Evolutionary conservation across 2,797 vertebrate species (phyloP), one percentile per base, ranked within the genome.

Genomic region (Rhinophrynus dorsalis): DNA sequence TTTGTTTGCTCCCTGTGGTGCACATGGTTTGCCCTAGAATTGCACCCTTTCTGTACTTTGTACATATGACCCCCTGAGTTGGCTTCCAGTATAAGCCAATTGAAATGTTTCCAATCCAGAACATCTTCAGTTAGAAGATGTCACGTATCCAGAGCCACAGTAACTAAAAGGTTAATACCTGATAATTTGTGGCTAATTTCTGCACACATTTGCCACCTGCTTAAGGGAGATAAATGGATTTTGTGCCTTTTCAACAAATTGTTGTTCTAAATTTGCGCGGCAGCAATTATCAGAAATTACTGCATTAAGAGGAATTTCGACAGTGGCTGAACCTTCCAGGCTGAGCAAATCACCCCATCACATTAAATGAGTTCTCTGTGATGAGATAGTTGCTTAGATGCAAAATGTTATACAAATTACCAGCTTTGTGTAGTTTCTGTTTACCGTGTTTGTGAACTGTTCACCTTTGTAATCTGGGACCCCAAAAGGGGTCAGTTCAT

Each of bases 251-350:
- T 60, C 62, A 60, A 44, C 62, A 73, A 73, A 73, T 67, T 73
- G 70, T 73, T 73, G 62, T 66, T 66, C 35, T 66, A 59, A 66
- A 73, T 73, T 60, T 80, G 57, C 55, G 44, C 42, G 56, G 17
- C 62, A 63, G 33, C 29, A 75, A 42, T 79, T 74, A 77, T 52
- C 72, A 47, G 21, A 75, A 75, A 79, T 77, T 67, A 71, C 17
- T 68, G 33, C 11, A 59, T 56, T 78, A 72, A 38, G 30, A 54
- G 29, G 76, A 77, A 77, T 52, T 77, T 67, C 33, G 59, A 74
- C 44, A 66, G 23, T 42, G 13, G 1, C 47, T 73, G 38, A 50
- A 66, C 62, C 70, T 73, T 3, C 38, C 44, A 77, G 38, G 29
- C 60, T 75, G 56, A 66, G 20, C 42, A 69, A 77, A 75, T 74